These are phyloP conservation scores for Diplodus puntazzo DNA, from an alignment of 2,797 vertebrate species.

Conservation along the genomic window DNA sequence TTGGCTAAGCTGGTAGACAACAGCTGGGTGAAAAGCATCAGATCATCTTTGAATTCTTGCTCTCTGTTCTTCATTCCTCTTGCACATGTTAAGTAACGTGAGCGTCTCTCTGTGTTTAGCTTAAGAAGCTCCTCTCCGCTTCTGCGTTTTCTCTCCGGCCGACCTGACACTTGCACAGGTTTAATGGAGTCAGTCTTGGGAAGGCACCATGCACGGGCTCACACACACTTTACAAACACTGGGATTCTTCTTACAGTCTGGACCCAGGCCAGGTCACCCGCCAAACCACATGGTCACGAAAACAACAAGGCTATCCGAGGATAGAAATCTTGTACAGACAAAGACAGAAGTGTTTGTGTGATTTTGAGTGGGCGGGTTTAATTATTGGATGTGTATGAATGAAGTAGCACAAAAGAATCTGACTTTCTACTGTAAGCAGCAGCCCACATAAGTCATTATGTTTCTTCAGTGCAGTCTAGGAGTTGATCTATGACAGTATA, in stretches of 20 bases:
- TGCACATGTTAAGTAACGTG: conserved; percentile 62
- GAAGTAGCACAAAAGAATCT: conserved; percentile 60
- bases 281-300: conserved; percentile 78
- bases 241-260: conserved; percentile 73
- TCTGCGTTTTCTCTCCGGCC: conserved; percentile 74
- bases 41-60: conserved; percentile 40
- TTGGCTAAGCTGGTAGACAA: conserved; percentile 11
- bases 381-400: conserved; percentile 66
- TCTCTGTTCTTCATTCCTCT: conserved; percentile 27
- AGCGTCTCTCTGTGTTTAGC: conserved; percentile 57
- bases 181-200: conserved; percentile 44
- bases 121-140: conserved; percentile 45
- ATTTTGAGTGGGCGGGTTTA: conserved; percentile 57
- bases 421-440: conserved; percentile 40
- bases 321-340: conserved; percentile 66
- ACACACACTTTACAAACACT: conserved; percentile 67
- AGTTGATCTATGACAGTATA: conserved; percentile 38
- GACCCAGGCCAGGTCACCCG: conserved; percentile 70
- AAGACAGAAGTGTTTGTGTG: conserved; percentile 72
- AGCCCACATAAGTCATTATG: conserved; percentile 20
- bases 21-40: conserved; percentile 38
- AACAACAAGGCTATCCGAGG: conserved; percentile 73
- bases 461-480: conserved; percentile 38
- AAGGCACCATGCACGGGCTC: conserved; percentile 49
- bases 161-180: conserved; percentile 63